Conservation (phyloP, 2,113 vertebrate genomes). For the Bostrychus sinensis region DNA sequence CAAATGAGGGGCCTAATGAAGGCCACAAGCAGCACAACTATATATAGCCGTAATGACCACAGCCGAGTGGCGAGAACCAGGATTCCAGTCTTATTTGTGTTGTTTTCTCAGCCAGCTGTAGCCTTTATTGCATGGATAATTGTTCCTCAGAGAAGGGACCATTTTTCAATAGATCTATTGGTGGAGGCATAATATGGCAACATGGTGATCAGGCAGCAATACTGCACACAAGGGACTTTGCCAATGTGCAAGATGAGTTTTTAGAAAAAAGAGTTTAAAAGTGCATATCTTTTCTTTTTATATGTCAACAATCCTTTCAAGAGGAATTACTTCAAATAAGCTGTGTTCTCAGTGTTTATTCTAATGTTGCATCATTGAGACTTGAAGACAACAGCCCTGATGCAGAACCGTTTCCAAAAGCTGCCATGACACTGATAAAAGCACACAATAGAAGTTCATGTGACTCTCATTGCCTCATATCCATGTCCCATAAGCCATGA, state of each 20-base stretch:
- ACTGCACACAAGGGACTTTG: constrained; percentile 3
- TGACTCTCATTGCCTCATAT: too few relatives aligned
- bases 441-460: too few relatives aligned
- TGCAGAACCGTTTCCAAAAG: too few relatives aligned
- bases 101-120: constrained; percentile 42
- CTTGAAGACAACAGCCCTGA: not conserved
- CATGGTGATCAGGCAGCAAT: constrained; percentile 14
- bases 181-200: constrained; percentile 19
- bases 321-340: constrained; percentile 1
- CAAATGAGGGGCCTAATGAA: constrained; percentile 68
- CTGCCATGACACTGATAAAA: too few relatives aligned
- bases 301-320: not conserved
- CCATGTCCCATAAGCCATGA: too few relatives aligned
- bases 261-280: not conserved
- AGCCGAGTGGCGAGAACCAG: constrained; percentile 14
- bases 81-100: constrained; percentile 37
- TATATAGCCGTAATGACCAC: constrained; percentile 64
- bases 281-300: not conserved
- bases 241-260: not conserved
- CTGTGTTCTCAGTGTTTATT: not conserved
- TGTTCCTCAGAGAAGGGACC: constrained; percentile 41
- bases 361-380: not conserved
- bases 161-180: constrained; percentile 48
- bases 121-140: constrained; percentile 51
- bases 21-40: constrained; percentile 59